Conservation (phyloP, 2,797 vertebrate genomes). For the Epinephelus coioides region DNA sequence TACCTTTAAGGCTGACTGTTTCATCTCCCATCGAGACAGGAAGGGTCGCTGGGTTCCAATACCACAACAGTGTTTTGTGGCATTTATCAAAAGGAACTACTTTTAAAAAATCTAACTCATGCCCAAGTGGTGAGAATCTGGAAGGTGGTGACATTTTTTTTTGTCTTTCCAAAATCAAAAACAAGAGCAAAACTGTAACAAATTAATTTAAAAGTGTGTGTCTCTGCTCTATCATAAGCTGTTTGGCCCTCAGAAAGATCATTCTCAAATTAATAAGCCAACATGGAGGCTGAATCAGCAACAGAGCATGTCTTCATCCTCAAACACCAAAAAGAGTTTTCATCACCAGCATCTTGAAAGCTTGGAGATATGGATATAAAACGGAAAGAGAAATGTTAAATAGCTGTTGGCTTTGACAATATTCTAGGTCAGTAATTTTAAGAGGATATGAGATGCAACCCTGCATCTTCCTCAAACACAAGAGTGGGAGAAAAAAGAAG, state of each 20-base stretch:
- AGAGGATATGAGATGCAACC: conserved; percentile 25
- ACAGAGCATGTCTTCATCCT: background rate
- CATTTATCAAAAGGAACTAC: background rate
- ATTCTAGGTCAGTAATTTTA: conserved; percentile 45
- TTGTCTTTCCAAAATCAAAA: background rate
- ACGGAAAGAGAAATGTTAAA: conserved; percentile 24
- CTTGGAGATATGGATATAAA: background rate
- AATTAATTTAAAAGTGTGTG: background rate
- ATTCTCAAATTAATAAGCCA: background rate
- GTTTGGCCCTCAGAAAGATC: accelerated
- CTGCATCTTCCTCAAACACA: conserved; percentile 37
- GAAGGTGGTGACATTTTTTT: background rate
- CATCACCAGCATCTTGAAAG: conserved; percentile 1
- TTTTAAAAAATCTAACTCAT: too few relatives aligned
- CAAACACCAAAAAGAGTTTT: background rate
- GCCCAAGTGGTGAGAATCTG: background rate
- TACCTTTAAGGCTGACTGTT: conserved; percentile 2
- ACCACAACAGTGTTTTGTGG: background rate
- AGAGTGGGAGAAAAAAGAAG: background rate
- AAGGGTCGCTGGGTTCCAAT: background rate
- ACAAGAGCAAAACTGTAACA: background rate
- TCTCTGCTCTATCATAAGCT: background rate
- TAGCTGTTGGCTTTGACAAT: conserved; percentile 24
- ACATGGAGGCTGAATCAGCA: background rate
- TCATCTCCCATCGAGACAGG: background rate